Evolutionary conservation across 2,113 vertebrate genomes (phyloP).

Genomic region (Mesembrinibis cayennensis): DNA sequence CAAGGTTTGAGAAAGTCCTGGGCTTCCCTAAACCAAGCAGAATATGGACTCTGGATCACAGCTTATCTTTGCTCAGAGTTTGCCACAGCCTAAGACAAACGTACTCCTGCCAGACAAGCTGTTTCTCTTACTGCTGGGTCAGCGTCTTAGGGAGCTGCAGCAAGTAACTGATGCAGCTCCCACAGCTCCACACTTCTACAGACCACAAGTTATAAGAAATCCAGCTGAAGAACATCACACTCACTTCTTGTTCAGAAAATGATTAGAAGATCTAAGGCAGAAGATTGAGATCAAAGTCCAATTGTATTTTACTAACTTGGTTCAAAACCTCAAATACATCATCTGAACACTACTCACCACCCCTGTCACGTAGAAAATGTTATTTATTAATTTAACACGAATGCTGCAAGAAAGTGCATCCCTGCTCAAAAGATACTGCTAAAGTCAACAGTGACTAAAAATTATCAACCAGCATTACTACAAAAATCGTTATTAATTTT

Average conservation of each 20-base stretch:
- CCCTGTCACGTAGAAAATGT: accelerated
- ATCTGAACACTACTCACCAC: neutral
- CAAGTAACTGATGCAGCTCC: neutral
- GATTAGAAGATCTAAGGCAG: neutral
- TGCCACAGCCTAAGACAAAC: neutral
- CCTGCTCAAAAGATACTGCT: neutral
- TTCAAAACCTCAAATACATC: neutral
- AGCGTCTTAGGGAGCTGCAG: neutral
- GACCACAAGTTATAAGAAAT: neutral
- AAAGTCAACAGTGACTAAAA: neutral
- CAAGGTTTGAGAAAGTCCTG: neutral
- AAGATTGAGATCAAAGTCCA: neutral
- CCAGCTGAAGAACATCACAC: neutral
- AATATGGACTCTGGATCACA: neutral
- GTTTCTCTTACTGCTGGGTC: neutral
- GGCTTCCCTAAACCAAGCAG: neutral
- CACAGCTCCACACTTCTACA: neutral
- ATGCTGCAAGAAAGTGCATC: neutral
- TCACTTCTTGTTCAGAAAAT: neutral
- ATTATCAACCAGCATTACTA: neutral
- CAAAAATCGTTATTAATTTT: neutral
- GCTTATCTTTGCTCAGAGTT: neutral
- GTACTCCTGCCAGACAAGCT: neutral
- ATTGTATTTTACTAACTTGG: neutral
- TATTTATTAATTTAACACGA: neutral